A percentile compares a stretch with the other conserved stretches of the same genome.
Conservation (phyloP, 2,797 vertebrate genomes). For the Centroberyx gerrardi region DNA sequence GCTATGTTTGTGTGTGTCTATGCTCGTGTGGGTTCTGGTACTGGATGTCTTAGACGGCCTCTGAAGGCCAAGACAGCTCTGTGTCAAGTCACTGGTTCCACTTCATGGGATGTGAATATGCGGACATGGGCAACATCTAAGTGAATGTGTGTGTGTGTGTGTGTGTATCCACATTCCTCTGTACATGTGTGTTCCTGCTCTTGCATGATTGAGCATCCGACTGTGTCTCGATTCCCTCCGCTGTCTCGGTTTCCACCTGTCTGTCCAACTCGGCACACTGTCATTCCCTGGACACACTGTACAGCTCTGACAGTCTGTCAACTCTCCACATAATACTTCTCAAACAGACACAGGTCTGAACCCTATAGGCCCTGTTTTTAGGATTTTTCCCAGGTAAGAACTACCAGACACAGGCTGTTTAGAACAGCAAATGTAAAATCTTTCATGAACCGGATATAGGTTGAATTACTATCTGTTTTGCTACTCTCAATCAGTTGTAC, state of each 20-base stretch:
- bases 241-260: conserved; percentile 58
- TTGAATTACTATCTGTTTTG: too few relatives aligned
- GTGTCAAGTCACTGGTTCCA: conserved; percentile 66
- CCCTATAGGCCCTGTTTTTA: too few relatives aligned
- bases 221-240: conserved; percentile 48
- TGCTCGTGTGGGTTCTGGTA: conserved; percentile 14
- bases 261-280: conserved; percentile 44
- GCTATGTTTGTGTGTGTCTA: conserved; percentile 30
- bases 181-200: conserved; percentile 51
- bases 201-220: conserved; percentile 62
- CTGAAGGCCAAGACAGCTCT: conserved; percentile 62
- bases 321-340: conserved; percentile 31
- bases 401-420: too few relatives aligned
- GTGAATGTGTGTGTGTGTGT: conserved; percentile 32
- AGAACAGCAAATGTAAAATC: too few relatives aligned
- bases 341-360: background rate
- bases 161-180: conserved; percentile 42
- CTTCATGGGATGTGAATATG: conserved; percentile 61
- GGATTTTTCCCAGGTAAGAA: too few relatives aligned
- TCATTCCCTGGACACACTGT: conserved; percentile 36
- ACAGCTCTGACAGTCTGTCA: conserved; percentile 24
- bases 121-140: conserved; percentile 51
- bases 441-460: too few relatives aligned
- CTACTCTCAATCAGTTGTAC: too few relatives aligned
- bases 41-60: conserved; percentile 50